A percentile compares a stretch with the other conserved stretches of the same genome.
Evolutionary conservation across 2,113 vertebrate genomes (phyloP).

Genomic region (Myocastor coypus): DNA sequence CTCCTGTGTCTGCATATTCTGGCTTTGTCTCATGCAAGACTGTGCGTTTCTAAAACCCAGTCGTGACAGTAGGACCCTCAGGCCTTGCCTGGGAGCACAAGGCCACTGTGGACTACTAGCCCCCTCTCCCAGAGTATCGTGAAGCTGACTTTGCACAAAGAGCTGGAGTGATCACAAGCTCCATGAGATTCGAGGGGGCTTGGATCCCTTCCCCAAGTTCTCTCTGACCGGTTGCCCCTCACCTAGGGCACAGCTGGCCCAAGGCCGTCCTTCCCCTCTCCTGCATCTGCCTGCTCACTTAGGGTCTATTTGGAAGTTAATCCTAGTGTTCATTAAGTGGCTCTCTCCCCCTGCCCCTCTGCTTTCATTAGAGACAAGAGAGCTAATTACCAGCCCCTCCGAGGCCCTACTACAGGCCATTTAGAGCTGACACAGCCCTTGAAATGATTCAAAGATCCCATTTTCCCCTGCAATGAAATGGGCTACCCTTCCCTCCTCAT

Average conservation of each 20-base stretch:
- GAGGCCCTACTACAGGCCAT: constrained; percentile 57
- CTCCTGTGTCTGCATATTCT: rapidly evolving
- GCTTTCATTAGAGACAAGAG: constrained; percentile 74
- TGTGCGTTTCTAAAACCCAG: not conserved
- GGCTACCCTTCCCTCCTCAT: constrained; percentile 66
- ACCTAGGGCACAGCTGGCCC: not conserved
- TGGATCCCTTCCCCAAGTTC: not conserved
- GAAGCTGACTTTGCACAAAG: not conserved
- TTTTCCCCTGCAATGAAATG: constrained; percentile 62
- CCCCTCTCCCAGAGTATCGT: not conserved
- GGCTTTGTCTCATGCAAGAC: not conserved
- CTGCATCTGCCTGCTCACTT: constrained; percentile 62
- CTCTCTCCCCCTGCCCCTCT: constrained; percentile 42
- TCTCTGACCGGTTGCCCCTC: not conserved
- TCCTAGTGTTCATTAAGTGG: constrained; percentile 63
- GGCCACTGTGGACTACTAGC: not conserved
- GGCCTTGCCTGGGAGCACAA: not conserved
- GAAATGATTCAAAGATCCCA: constrained; percentile 68
- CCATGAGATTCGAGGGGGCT: not conserved
- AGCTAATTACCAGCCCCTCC: constrained; percentile 71
- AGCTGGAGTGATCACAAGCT: not conserved
- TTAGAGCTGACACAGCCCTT: constrained; percentile 74
- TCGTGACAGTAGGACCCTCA: not conserved
- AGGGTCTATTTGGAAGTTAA: constrained; percentile 57
- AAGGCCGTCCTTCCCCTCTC: not conserved